These are phyloP conservation scores for Sabatieria punctata DNA, from an alignment of 2,888 invertebrate genomes.

Conservation along the genomic window DNA sequence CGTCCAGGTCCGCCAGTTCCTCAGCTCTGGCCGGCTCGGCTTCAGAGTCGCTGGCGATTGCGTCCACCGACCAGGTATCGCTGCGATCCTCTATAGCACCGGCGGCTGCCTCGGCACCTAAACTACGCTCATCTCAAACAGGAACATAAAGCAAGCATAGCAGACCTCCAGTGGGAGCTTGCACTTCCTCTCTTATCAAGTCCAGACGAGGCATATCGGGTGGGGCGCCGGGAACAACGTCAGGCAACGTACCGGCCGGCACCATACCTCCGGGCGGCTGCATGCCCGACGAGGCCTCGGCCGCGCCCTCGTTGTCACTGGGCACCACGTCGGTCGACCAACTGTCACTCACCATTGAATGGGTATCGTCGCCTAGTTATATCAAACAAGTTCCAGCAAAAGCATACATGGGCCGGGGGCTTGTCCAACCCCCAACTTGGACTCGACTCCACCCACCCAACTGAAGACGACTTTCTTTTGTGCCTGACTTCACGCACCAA, in stretches of 20 bases:
- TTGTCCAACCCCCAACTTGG: no score
- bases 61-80: conserved; percentile 93
- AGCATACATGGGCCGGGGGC: no score
- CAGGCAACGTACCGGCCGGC: conserved; percentile 10
- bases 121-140: no score
- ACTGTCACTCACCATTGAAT: conserved; percentile 89
- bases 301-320: conserved; percentile 62
- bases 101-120: not conserved
- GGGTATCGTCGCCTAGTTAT: conserved; percentile 48
- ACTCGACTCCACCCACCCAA: no score
- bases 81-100: conserved; percentile 16
- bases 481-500: no score
- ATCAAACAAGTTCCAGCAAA: no score
- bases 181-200: conserved; percentile 9
- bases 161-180: not conserved
- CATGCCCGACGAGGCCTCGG: not conserved
- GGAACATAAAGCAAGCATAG: no score
- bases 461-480: no score
- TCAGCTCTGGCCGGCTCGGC: conserved; percentile 11
- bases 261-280: conserved; percentile 7
- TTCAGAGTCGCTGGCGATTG: conserved; percentile 85
- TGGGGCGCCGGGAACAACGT: conserved; percentile 7
- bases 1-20: not conserved
- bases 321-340: conserved; percentile 97
- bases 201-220: conserved; percentile 9